These are phyloP conservation scores for Aleiodes alternator DNA, from an alignment of 2,888 invertebrate species.

Conservation along the genomic window DNA sequence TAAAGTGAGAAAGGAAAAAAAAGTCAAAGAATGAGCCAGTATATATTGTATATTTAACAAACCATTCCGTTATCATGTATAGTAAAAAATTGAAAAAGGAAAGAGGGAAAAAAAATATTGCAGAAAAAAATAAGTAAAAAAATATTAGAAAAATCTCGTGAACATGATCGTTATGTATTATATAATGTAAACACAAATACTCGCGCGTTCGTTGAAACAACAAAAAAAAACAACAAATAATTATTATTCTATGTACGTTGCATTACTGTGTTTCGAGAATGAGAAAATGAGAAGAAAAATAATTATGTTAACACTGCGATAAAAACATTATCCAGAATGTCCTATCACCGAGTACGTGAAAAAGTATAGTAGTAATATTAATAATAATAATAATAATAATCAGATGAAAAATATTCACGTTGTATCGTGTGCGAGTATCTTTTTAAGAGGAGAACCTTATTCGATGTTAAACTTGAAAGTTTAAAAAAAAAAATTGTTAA, in stretches of 20 bases:
- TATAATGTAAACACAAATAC: conserved; percentile 53
- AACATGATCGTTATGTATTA: conserved; percentile 68
- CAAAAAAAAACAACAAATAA: conserved; percentile 30
- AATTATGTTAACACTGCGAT: conserved; percentile 48
- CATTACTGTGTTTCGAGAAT: conserved; percentile 11
- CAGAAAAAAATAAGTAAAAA: conserved; percentile 66
- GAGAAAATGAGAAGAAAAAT: conserved; percentile 26
- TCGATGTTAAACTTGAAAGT: conserved; percentile 74
- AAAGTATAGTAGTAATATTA: conserved; percentile 7
- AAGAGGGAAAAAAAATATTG: conserved; percentile 60
- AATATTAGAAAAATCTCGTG: conserved; percentile 69
- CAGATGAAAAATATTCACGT: conserved; percentile 41
- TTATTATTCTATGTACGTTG: conserved; percentile 16
- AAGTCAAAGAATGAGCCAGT: conserved; percentile 42
- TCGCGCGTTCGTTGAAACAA: conserved; percentile 48
- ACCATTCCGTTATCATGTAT: conserved; percentile 74
- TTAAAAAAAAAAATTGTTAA: conserved; percentile 71
- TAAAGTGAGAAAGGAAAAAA: conserved; percentile 42
- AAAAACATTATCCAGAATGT: conserved; percentile 46
- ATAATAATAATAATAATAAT: conserved; percentile 11
- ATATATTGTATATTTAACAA: conserved; percentile 64
- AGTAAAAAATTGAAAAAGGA: conserved; percentile 70
- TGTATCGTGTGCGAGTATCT: conserved; percentile 70
- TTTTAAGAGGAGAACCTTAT: conserved; percentile 68
- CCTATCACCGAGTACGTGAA: neutral